A percentile compares a stretch with the other conserved stretches of the same genome.
These are phyloP conservation scores for Crotalus helleri DNA, from an alignment of 2,113 vertebrate genomes.

Conservation along the genomic window DNA sequence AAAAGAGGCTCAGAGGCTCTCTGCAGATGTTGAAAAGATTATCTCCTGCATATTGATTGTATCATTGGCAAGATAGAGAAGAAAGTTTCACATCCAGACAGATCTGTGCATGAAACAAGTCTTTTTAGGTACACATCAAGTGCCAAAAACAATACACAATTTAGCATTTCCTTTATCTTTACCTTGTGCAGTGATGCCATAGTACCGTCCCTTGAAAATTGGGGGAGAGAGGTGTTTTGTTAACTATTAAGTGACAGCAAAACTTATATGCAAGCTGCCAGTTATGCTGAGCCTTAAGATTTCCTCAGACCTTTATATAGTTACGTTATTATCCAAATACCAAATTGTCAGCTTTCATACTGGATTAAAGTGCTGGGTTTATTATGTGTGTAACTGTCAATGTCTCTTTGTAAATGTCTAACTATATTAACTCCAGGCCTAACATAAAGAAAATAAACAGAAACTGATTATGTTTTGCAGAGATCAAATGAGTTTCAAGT, in stretches of 20 bases:
- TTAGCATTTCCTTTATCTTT: background rate
- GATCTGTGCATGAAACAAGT: background rate
- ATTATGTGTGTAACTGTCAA: constrained; percentile 35
- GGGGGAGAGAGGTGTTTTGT: background rate
- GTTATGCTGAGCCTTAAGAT: constrained; percentile 33
- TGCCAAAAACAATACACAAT: background rate
- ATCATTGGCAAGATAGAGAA: background rate
- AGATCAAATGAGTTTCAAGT: constrained; percentile 61
- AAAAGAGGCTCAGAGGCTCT: background rate
- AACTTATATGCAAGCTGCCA: constrained; percentile 33
- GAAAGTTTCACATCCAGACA: background rate
- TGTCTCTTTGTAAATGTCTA: constrained; percentile 35
- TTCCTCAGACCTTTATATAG: constrained; percentile 48
- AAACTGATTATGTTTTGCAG: constrained; percentile 46
- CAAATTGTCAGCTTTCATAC: constrained; percentile 43
- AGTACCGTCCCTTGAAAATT: background rate
- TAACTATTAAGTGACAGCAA: constrained; percentile 9
- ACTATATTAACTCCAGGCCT: constrained; percentile 36
- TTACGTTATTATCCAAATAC: constrained; percentile 47
- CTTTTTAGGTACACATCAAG: background rate
- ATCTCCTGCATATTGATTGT: background rate
- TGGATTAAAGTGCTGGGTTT: constrained; percentile 42
- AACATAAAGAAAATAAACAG: constrained; percentile 40
- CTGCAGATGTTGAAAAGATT: background rate
- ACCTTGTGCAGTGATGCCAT: background rate